Base-by-base conservation (phyloP, 2,888 invertebrate genomes). In the Micropterix aruncella region DNA sequence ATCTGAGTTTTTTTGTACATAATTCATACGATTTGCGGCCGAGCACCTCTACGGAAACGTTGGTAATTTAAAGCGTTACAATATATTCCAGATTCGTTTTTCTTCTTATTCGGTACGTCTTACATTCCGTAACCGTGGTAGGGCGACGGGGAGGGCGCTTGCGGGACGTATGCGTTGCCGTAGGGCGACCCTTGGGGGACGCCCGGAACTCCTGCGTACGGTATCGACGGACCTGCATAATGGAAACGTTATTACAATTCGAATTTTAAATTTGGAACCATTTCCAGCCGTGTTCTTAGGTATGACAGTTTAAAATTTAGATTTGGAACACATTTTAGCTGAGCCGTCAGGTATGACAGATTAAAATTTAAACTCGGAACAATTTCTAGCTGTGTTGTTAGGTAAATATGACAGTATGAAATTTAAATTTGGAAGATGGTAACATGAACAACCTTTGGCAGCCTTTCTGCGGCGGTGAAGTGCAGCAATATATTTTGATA, bases 81-180 rank as follows among this genome's bases (percentile, higher is more conserved):
- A 37, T 18, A 12, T 41, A 38, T 36, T 19, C 37, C 36, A 39
- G 12, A 36, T 18, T 16, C 18, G 14, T 19, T 14, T 41, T 41
- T 41, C 42, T 40, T 46, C 40, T 46, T 38, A 40, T 39, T 27
- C 18, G 16, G 40, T 27, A 36, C 45, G 41, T 56, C 65, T 66
- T 70, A 71, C 71, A 71, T 71, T 62, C 71, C 70, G 62, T 70
- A 71, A 7, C 71, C 71, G 63, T 71, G 71, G 62, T 71, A 71
- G 52, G 71, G 70, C 54, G 70, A 69, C 41, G 70, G 70, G 40
- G 70, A 69, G 0, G 71, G 70, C 46, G 70, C 70, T 51, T 70
- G 70, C 51, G 70, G 70, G 12, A 70, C 69, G 60, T 71, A 71
- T 53, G 69, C 70, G 61, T 71, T 70, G 2, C 69, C 70, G 61